Percentiles rank a stretch among this genome's conserved stretches.
phyloP scores from a whole-genome alignment of 2,113 vertebrate genomes.

The Tinamus guttatus region DNA sequence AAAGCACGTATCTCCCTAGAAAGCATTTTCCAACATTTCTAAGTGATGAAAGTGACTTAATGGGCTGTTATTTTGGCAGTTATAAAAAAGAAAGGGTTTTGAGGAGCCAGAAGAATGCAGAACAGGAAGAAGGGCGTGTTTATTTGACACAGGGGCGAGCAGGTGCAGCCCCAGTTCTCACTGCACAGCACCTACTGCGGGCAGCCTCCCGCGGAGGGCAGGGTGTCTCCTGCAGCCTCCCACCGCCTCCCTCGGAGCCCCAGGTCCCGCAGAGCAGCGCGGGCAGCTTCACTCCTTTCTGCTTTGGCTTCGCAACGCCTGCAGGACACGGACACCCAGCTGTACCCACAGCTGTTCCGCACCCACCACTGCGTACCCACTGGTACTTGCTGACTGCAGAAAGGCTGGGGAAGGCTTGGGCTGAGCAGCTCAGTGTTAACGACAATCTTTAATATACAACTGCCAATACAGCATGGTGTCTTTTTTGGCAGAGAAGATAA shows the following conservation, averaged over 20 bases:
- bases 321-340: too few relatives aligned
- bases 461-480: constrained; percentile 65
- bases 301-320: background rate
- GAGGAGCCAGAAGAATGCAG: background rate
- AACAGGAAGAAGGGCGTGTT: background rate
- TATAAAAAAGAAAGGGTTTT: background rate
- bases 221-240: background rate
- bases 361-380: rapidly evolving
- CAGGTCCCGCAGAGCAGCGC: background rate
- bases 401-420: background rate
- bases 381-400: too few relatives aligned
- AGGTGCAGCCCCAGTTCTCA: background rate
- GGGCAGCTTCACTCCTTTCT: background rate
- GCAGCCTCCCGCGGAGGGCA: background rate
- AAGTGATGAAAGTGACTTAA: background rate
- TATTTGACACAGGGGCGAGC: background rate
- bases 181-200: background rate
- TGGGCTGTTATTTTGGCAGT: background rate
- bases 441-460: constrained; percentile 37
- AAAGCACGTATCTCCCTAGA: background rate
- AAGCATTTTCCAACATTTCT: background rate
- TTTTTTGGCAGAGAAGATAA: constrained; percentile 74
- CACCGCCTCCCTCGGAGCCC: background rate
- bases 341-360: too few relatives aligned
- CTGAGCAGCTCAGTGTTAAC: background rate